These are phyloP conservation scores for Telenomus remus DNA, from an alignment of 1,140 invertebrate species.

Conservation along the genomic window DNA sequence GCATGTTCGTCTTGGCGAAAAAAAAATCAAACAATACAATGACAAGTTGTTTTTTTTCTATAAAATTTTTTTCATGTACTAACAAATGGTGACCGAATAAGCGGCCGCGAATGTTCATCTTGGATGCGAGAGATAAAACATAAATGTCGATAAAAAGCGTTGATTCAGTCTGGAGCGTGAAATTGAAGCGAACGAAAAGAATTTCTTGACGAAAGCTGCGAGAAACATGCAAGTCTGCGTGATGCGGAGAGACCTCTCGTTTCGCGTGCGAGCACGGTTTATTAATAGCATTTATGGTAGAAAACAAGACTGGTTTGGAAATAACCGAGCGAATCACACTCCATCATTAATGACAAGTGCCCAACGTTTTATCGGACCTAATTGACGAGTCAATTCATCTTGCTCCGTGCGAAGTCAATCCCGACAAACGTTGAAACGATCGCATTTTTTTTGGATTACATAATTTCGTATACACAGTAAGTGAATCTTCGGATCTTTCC, in stretches of 20 bases:
- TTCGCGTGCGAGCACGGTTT: slow-evolving; percentile 29
- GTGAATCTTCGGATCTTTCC: no score
- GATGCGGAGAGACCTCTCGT: slow-evolving; percentile 12
- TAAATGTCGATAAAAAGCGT: slow-evolving; percentile 17
- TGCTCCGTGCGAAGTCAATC: slow-evolving; percentile 8
- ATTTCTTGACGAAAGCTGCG: slow-evolving; percentile 26
- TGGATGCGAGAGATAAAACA: slow-evolving; percentile 16
- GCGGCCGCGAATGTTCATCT: no score
- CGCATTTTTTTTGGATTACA: slow-evolving; percentile 15
- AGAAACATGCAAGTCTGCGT: slow-evolving; percentile 28
- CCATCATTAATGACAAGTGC: slow-evolving; percentile 13
- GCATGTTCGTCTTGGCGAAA: slow-evolving; percentile 6
- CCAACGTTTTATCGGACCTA: slow-evolving; percentile 48
- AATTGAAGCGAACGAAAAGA: slow-evolving; percentile 19
- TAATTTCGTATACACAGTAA: slow-evolving; percentile 5
- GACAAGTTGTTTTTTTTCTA: no score
- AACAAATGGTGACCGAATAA: no score
- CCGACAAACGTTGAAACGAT: no score
- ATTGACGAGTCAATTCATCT: slow-evolving; percentile 36
- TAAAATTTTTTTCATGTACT: no score
- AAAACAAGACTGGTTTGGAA: slow-evolving; percentile 41
- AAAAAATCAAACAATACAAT: no score
- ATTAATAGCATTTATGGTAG: slow-evolving; percentile 37
- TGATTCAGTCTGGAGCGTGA: slow-evolving; percentile 24
- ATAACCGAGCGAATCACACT: slow-evolving; percentile 33